A percentile compares a stretch with the other conserved stretches of the same genome.
phyloP scores from a whole-genome alignment of 2,888 invertebrate genomes.

The Mystacides longicornis region DNA sequence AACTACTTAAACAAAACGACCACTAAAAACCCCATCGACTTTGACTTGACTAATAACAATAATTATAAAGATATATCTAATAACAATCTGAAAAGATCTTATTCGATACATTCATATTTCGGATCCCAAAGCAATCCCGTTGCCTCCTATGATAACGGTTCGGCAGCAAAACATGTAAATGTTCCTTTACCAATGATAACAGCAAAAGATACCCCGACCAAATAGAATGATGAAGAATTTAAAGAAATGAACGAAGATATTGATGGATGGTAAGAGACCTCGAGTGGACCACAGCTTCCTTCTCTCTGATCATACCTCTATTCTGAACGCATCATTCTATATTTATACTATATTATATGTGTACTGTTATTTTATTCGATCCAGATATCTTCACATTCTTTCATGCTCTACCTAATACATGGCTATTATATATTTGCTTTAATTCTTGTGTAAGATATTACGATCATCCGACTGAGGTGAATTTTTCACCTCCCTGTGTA shows the following conservation, averaged over 20 bases:
- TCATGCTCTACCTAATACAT: no score
- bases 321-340: background rate
- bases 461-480: no score
- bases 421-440: no score
- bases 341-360: no score
- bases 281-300: constrained; percentile 6
- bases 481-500: no score
- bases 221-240: constrained; percentile 7
- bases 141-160: constrained; percentile 14
- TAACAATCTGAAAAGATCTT: constrained; percentile 39
- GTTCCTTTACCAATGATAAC: constrained; percentile 8
- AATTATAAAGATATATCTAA: constrained; percentile 30
- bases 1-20: constrained; percentile 41
- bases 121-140: constrained; percentile 21
- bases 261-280: constrained; percentile 22
- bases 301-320: background rate
- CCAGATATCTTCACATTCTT: no score
- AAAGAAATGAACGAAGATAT: constrained; percentile 15
- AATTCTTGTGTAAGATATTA: no score
- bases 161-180: constrained; percentile 9
- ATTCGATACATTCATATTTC: constrained; percentile 46
- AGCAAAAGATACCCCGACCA: background rate
- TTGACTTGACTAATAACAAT: constrained; percentile 32
- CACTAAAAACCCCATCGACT: constrained; percentile 49
- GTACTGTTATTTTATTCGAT: no score